Percentiles rank a stretch among this genome's conserved stretches.
Conservation (phyloP, 2,888 invertebrate species). For the Lochmaea crataegi region DNA sequence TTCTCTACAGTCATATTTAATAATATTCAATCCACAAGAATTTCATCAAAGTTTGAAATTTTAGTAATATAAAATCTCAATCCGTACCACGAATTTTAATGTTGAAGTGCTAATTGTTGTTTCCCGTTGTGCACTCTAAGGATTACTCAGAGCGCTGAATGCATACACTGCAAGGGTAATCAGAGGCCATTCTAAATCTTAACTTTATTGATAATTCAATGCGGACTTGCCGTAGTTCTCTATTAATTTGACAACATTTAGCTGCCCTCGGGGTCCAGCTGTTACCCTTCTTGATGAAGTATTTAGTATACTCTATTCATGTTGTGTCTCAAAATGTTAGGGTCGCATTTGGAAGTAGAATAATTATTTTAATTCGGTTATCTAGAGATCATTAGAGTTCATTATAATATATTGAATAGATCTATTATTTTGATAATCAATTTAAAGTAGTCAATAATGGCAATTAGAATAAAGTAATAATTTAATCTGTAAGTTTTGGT, state of each 20-base stretch:
- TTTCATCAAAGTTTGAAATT: too few relatives aligned
- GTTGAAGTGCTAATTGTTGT: neutral
- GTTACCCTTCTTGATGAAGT: conserved; percentile 47
- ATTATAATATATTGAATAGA: neutral
- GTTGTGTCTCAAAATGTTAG: neutral
- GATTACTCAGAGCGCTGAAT: neutral
- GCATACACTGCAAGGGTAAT: conserved; percentile 22
- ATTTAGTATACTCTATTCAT: conserved; percentile 25
- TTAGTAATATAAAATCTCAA: too few relatives aligned
- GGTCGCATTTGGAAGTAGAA: neutral
- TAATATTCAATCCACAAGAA: too few relatives aligned
- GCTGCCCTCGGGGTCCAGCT: conserved; percentile 45
- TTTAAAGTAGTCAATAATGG: too few relatives aligned
- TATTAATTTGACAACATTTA: conserved; percentile 54
- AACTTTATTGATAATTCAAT: conserved; percentile 43
- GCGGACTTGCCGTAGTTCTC: conserved; percentile 46
- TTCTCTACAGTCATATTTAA: too few relatives aligned
- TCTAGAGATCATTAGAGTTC: neutral
- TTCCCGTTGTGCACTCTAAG: neutral
- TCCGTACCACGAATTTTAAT: neutral
- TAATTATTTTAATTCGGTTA: neutral
- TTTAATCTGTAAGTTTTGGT: too few relatives aligned
- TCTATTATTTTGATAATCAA: neutral
- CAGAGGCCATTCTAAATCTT: conserved; percentile 34
- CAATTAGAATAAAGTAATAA: too few relatives aligned